Conservation (phyloP, 2,888 invertebrate genomes). For the Cosmorhoe ocellata region DNA sequence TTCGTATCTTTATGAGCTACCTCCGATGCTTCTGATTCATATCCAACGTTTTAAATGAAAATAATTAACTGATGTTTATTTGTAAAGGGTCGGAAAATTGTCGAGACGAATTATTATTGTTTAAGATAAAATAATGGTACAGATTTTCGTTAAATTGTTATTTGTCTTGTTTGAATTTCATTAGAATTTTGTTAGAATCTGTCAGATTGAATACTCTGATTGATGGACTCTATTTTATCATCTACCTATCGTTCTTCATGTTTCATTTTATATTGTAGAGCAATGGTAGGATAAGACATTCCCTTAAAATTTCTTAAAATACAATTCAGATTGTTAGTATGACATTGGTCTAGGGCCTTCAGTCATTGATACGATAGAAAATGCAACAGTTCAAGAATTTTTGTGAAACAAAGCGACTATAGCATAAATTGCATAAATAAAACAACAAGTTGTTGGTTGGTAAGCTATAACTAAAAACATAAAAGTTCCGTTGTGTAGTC, state of each 20-base stretch:
- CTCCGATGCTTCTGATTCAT: conserved; percentile 59
- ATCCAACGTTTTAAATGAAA: conserved; percentile 45
- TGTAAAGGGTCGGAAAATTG: conserved; percentile 18
- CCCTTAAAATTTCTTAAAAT: too few species aligned
- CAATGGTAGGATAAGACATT: background rate
- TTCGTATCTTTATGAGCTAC: conserved; percentile 56
- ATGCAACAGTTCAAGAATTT: too few species aligned
- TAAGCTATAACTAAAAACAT: background rate
- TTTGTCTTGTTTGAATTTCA: conserved; percentile 4
- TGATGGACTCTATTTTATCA: background rate
- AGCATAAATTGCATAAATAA: too few species aligned
- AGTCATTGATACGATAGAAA: too few species aligned
- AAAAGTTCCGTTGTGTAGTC: conserved; percentile 2
- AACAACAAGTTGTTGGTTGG: too few species aligned
- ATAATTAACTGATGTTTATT: conserved; percentile 42
- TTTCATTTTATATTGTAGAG: background rate
- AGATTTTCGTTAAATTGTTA: conserved; percentile 1
- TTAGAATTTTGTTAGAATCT: background rate
- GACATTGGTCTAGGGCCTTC: too few species aligned
- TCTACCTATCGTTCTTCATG: background rate
- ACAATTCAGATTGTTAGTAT: too few species aligned
- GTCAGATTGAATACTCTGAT: conserved; percentile 2
- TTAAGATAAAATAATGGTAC: conserved; percentile 14
- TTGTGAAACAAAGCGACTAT: too few species aligned
- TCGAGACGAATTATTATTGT: conserved; percentile 13